Evolutionary conservation across 2,797 vertebrate genomes (phyloP).

Genomic region (Trematocara caparti): DNA sequence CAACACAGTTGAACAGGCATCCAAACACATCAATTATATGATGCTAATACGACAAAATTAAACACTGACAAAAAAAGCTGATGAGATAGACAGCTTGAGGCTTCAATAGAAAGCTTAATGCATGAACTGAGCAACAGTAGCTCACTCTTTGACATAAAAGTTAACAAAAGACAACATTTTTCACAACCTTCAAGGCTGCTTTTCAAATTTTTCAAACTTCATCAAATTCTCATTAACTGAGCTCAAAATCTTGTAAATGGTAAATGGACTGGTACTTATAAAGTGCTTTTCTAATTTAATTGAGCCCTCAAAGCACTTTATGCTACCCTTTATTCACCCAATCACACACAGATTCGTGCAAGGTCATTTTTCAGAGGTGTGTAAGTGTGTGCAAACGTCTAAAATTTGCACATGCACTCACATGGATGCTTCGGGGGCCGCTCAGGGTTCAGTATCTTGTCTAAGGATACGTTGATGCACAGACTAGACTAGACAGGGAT

Average conservation of each 20-base stretch:
- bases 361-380: not conserved
- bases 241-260: not conserved
- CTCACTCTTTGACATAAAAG: not conserved
- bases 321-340: not conserved
- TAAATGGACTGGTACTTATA: not conserved
- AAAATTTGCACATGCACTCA: not conserved
- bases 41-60: slow-evolving; percentile 9
- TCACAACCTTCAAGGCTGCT: not conserved
- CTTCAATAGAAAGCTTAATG: not conserved
- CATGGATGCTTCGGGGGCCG: not conserved
- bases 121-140: not conserved
- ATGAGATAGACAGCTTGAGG: not conserved
- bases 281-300: not conserved
- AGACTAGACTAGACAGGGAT: not conserved
- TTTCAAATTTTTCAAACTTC: not conserved
- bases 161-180: not conserved
- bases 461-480: not conserved
- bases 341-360: not conserved
- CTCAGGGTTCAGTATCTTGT: not conserved
- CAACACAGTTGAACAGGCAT: slow-evolving; percentile 7
- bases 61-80: not conserved
- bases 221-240: not conserved
- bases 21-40: not conserved
- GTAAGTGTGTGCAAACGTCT: not conserved
- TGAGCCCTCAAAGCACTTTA: not conserved